Base-by-base conservation (phyloP, 2,888 invertebrate species). In the Sphaerophoria rueppellii region DNA sequence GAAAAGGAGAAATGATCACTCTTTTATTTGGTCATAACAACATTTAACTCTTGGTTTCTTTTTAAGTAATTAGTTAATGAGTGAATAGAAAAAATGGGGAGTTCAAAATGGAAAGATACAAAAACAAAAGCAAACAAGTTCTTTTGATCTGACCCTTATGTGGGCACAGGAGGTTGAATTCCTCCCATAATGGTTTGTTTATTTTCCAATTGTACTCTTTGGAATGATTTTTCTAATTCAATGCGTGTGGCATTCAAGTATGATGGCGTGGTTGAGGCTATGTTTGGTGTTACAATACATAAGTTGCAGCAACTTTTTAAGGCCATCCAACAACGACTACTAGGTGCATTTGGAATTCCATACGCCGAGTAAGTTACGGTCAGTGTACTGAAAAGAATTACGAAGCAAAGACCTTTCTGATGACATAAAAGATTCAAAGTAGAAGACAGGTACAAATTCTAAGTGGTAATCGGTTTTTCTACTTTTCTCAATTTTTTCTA, bases 31-130 rank as follows among this genome's bases (percentile, higher is more conserved):
- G 50, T 72, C 72, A 76, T 69, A 52, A 63, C 67, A n/a, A 63
- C 72, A 2, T 24, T 14, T 34, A 34, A 85, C 76, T 81, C 61
- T 73, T 63, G 61, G 73, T 81, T 80, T 85, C 80, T 85, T 69
- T 78, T 54, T 43, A 54, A 80, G 52, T 76, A 79, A 83, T 76
- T 76, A 79, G 48, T 43, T 48, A 67, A 69, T 55, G 12, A 11
- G 14, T 24, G 14, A 14, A 9, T 9, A 40, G 24, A 55, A 60
- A 76, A 76, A 76, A 67, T 55, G 54, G 43, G 60, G 50, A 46
- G 63, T 74, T 77, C 16, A 4, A 69, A 63, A 52, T 60, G 69
- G 77, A 71, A 54, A 78, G 32, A 7, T 60, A 16, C 65, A 48
- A 40, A 12, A 35, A 71, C 35, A 52, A 24, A 55, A 75, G 57